These are phyloP conservation scores for Channa maculata DNA, from an alignment of 2,113 vertebrate species.

Conservation along the genomic window DNA sequence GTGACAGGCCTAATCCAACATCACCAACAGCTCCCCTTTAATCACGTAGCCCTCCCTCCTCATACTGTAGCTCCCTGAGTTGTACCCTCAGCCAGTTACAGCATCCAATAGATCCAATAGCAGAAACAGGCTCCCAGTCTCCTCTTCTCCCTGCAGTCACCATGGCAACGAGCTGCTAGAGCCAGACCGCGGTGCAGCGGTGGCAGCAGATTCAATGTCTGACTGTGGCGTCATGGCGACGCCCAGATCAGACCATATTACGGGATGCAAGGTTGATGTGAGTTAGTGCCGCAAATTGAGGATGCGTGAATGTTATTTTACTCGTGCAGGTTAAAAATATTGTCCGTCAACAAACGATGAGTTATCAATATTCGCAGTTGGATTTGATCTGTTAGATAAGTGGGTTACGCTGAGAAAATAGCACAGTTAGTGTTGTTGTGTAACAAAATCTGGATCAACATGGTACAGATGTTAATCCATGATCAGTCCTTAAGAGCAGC, in stretches of 20 bases:
- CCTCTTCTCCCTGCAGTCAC: conserved; percentile 37
- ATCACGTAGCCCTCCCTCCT: background rate
- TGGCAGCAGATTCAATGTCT: conserved; percentile 46
- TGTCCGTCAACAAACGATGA: background rate
- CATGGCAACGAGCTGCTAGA: conserved; percentile 55
- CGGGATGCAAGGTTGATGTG: background rate
- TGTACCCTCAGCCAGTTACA: background rate
- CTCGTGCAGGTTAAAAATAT: background rate
- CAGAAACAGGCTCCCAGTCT: background rate
- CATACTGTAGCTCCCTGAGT: background rate
- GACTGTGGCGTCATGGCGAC: conserved; percentile 60
- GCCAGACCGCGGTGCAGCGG: conserved; percentile 23
- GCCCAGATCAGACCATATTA: conserved; percentile 51
- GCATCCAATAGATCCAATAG: conserved; percentile 2
- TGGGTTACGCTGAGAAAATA: conserved; percentile 13
- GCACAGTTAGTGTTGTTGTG: conserved; percentile 11
- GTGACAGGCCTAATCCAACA: no score
- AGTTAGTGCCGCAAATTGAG: background rate
- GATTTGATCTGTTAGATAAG: conserved; percentile 15
- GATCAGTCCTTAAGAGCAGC: conserved; percentile 54
- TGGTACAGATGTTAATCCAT: conserved; percentile 50
- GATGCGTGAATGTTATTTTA: background rate
- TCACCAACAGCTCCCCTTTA: background rate
- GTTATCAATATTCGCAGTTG: background rate
- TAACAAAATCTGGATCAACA: conserved; percentile 44